A percentile compares a stretch with the other conserved stretches of the same genome.
Conservation (phyloP, 2,888 invertebrate species). For the Crioceris asparagi region DNA sequence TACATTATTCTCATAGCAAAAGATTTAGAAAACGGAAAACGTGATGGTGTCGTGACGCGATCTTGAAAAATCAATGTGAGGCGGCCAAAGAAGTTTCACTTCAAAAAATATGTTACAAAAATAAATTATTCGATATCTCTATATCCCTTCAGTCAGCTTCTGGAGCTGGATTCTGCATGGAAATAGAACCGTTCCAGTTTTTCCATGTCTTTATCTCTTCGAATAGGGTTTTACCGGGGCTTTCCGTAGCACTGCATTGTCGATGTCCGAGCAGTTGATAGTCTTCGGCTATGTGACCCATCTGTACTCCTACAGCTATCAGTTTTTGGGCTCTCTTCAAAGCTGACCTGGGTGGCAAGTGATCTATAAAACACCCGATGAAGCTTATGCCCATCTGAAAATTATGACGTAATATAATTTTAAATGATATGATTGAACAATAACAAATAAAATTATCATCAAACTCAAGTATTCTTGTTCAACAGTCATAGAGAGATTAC, state of each 20-base stretch:
- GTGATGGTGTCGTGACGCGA: no score
- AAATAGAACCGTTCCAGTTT: slow-evolving; percentile 30
- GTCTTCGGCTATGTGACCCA: slow-evolving; percentile 38
- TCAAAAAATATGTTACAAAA: no score
- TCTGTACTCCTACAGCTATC: slow-evolving; percentile 39
- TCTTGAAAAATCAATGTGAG: no score
- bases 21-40: no score
- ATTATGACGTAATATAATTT: not conserved
- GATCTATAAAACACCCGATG: slow-evolving; percentile 43
- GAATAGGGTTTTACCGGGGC: slow-evolving; percentile 43
- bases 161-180: not conserved
- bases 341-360: slow-evolving; percentile 35
- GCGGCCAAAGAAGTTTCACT: no score
- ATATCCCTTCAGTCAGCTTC: no score
- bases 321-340: slow-evolving; percentile 38
- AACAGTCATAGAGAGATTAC: no score
- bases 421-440: not conserved
- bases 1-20: no score
- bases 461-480: no score
- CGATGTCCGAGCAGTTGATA: slow-evolving; percentile 44
- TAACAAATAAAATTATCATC: no score
- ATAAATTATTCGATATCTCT: no score
- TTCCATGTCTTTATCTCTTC: slow-evolving; percentile 46
- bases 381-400: slow-evolving; percentile 44
- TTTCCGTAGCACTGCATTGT: slow-evolving; percentile 42